Base-by-base conservation (phyloP, 2,113 vertebrate species). In the Osmerus eperlanus region DNA sequence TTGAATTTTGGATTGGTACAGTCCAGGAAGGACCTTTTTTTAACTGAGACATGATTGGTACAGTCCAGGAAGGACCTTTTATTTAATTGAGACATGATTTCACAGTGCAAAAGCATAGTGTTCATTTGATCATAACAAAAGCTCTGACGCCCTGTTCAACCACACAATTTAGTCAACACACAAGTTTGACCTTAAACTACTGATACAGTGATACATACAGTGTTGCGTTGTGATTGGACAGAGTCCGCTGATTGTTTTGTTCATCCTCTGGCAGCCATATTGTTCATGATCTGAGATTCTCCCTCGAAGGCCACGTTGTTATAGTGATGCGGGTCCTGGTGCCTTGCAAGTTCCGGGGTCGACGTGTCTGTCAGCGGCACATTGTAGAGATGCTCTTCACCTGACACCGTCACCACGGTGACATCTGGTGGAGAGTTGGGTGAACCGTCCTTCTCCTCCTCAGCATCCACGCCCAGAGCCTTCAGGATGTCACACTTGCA, bases 401-500 rank as follows among this genome's bases (percentile, higher is more conserved):
- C 87, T 0, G 84, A 8, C 68, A 89, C 80, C 15, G 84, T 89
- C 73, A 87, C 76, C 60, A 89, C 82, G 70, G 84, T 85, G 84
- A 83, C 83, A 76, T 87, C 87, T 79, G 78, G 65, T 82, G 86
- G 72, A 1, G 87, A 56, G 0, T 62, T 15, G 0, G 4, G 3
- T 0, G 73, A 56, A 14, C 73, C 11, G 53, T 9, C 59, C 13
- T 79, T 78, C 53, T 60, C 83, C 53, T 60, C 83, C 9, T 80
- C 82, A 83, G 95, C 94, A 87, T 95, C 94, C 54, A 96, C 88
- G 53, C 95, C 95, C 77, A 97, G 66, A 71, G 89, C 92, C 82
- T 95, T 97, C 76, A 97, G 92, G 79, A 98, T 97, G 89, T 97
- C 95, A 75, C 93, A 96, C 81, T 97, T 98, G 79, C 96, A 97